phyloP scores from a whole-genome alignment of 2,888 invertebrate genomes.

The Laothoe populi region DNA sequence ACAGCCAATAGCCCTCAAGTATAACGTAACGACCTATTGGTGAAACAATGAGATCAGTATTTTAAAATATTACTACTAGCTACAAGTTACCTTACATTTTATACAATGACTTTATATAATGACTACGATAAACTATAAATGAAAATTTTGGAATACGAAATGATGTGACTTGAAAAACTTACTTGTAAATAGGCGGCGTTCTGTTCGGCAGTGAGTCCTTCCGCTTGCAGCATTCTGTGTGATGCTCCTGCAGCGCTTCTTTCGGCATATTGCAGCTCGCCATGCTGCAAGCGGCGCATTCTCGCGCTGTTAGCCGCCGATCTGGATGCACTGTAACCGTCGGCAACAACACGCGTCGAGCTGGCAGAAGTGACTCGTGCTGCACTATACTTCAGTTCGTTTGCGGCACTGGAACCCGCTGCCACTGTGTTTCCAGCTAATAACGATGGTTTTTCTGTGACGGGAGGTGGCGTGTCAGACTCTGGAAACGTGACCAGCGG shows the following conservation, averaged over 20 bases:
- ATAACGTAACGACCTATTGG: too few relatives aligned
- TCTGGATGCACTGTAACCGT: slow-evolving; percentile 91
- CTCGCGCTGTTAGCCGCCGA: slow-evolving; percentile 78
- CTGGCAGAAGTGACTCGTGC: slow-evolving; percentile 91
- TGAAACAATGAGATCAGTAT: too few relatives aligned
- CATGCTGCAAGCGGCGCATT: slow-evolving; percentile 88
- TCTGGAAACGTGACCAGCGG: slow-evolving; percentile 93
- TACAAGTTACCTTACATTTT: too few relatives aligned
- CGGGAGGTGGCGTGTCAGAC: slow-evolving; percentile 88
- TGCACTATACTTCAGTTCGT: slow-evolving; percentile 93
- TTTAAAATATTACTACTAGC: too few relatives aligned
- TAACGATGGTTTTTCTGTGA: slow-evolving; percentile 73
- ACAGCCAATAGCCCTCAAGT: too few relatives aligned
- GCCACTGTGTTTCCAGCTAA: slow-evolving; percentile 72
- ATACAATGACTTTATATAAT: too few relatives aligned
- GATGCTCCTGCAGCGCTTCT: slow-evolving; percentile 91
- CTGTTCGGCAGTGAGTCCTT: slow-evolving; percentile 94
- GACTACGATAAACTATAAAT: too few relatives aligned
- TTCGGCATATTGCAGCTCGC: slow-evolving; percentile 93
- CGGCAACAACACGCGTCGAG: slow-evolving; percentile 90
- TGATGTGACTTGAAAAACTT: slow-evolving; percentile 41
- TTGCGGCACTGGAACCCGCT: slow-evolving; percentile 78
- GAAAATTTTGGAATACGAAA: neutral
- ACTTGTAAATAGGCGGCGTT: slow-evolving; percentile 93
- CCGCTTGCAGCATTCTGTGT: slow-evolving; percentile 91